These are phyloP conservation scores for Pecten maximus DNA, from an alignment of 2,888 invertebrate genomes.

Conservation along the genomic window DNA sequence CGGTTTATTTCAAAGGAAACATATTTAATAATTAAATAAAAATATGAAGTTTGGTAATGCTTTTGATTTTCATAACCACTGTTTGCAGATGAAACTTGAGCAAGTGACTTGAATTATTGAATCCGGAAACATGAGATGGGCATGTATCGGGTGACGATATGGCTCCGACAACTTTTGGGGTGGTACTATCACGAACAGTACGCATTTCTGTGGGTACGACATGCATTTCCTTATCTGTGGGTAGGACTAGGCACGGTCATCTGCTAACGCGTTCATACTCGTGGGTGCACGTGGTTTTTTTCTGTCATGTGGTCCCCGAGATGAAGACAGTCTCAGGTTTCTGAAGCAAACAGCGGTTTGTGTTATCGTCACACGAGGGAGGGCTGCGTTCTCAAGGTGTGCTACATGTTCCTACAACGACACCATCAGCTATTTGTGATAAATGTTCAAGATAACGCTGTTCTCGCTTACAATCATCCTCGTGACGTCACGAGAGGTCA, in stretches of 20 bases:
- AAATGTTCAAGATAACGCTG: slow-evolving; percentile 6
- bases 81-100: neutral
- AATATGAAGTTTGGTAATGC: too few relatives aligned
- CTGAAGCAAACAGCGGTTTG: neutral
- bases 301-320: slow-evolving; percentile 3
- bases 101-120: neutral
- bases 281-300: neutral
- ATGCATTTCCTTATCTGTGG: slow-evolving; percentile 18
- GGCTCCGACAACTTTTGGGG: neutral
- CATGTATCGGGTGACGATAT: neutral
- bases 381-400: neutral
- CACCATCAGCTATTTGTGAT: slow-evolving; percentile 19
- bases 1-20: too few relatives aligned
- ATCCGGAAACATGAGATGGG: neutral
- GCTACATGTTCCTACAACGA: neutral
- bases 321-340: slow-evolving; percentile 15
- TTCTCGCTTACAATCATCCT: neutral
- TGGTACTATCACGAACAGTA: neutral
- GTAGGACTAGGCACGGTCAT: neutral
- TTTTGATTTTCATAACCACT: too few relatives aligned
- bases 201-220: neutral
- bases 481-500: slow-evolving; percentile 16
- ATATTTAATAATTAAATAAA: too few relatives aligned
- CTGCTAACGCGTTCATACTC: neutral
- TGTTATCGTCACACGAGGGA: neutral